These are phyloP conservation scores for Anisognathus igniventris DNA, from an alignment of 2,797 vertebrate species.

Conservation along the genomic window DNA sequence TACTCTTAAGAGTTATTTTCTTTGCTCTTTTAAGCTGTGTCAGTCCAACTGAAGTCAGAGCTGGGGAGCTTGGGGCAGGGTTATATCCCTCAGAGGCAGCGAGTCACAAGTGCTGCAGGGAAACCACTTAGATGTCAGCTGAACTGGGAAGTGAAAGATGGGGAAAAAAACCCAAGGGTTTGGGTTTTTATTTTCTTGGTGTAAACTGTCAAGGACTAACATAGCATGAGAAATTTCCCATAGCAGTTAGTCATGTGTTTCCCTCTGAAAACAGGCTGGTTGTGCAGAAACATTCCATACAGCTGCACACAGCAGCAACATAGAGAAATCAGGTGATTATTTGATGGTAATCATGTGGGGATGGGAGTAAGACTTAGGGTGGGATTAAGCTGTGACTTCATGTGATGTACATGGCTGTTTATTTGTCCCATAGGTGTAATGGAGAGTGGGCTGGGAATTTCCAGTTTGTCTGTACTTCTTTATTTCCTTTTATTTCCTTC, in stretches of 20 bases:
- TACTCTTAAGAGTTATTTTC: neutral
- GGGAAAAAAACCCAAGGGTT: fast-evolving
- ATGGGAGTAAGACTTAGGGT: neutral
- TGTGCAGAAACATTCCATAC: neutral
- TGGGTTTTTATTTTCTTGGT: neutral
- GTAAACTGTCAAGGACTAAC: neutral
- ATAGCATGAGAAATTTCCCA: neutral
- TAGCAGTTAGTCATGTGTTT: neutral
- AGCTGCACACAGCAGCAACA: neutral
- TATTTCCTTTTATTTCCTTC: neutral
- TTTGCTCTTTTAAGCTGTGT: neutral
- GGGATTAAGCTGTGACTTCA: fast-evolving
- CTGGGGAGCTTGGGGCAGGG: neutral
- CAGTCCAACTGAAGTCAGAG: neutral
- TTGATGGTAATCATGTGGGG: neutral
- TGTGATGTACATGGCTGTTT: fast-evolving
- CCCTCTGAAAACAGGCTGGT: neutral
- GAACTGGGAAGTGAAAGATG: neutral
- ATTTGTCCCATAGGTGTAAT: fast-evolving
- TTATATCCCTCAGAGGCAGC: neutral
- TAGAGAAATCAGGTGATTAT: neutral
- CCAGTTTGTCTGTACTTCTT: neutral
- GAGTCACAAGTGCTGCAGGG: neutral
- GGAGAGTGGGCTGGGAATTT: neutral
- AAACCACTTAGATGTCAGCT: neutral